These are phyloP conservation scores for Murina feae DNA, from an alignment of 2,113 vertebrate species.

Conservation along the genomic window DNA sequence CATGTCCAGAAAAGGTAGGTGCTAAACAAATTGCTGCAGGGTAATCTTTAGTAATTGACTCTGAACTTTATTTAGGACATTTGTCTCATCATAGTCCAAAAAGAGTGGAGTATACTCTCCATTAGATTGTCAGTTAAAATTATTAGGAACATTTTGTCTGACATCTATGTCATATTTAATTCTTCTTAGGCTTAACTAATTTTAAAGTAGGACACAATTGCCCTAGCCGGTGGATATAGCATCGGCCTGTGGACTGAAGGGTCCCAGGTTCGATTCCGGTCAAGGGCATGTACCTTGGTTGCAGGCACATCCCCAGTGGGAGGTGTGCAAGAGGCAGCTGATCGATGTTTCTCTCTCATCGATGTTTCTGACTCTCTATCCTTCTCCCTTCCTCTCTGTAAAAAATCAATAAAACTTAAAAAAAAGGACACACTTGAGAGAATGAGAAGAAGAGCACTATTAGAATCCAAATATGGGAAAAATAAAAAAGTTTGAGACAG, in stretches of 20 bases:
- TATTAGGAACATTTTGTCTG: constrained; percentile 3
- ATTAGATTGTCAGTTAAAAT: constrained; percentile 40
- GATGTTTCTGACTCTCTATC: no score
- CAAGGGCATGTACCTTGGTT: no score
- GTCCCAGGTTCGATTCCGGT: no score
- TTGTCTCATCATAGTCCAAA: background rate
- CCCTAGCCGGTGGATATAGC: no score
- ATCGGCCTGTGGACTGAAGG: no score
- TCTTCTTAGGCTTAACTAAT: background rate
- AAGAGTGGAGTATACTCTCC: background rate
- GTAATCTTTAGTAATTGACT: constrained; percentile 3
- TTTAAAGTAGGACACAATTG: background rate
- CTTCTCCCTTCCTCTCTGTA: no score
- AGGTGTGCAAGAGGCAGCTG: no score
- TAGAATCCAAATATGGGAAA: background rate
- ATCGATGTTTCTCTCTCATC: no score
- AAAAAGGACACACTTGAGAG: background rate
- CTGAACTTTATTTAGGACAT: background rate
- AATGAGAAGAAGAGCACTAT: background rate
- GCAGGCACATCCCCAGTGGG: no score
- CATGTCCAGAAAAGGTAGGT: background rate
- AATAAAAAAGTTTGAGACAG: background rate
- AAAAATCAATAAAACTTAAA: no score
- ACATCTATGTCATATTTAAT: background rate
- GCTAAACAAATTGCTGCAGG: background rate